Base-by-base conservation (phyloP, 2,888 invertebrate species). In the Temnothorax rugatulus region DNA sequence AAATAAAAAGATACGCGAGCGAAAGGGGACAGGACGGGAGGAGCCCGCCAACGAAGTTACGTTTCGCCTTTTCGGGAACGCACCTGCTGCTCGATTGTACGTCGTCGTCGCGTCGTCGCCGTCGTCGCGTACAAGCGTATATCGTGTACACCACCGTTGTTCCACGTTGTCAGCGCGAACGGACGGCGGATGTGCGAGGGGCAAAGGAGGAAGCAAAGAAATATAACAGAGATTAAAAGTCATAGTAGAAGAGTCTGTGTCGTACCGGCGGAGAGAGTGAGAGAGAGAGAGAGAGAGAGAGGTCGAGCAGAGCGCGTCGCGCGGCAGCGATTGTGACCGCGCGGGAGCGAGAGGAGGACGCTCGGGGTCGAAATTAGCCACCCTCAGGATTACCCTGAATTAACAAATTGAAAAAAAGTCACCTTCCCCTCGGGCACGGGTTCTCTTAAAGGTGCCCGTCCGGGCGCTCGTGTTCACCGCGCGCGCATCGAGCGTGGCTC, bases 361-460 rank as follows among this genome's bases (percentile, higher is more conserved):
- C 90, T 82, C 90, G 68, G 88, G 88, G 84, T 91, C 87, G 91
- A 91, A 94, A 94, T 94, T 94, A 94, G 93, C 94, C 91, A 90
- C 92, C 93, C 92, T 92, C 89, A 90, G 91, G 92, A 94, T 94
- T 93, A 93, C 92, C 90, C 89, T 91, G 93, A 94, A 94, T 94
- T 94, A 94, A 94, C 93, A 94, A 94, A 94, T 94, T 94, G 93
- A 94, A 93, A 94, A 66, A 92, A 93, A 93, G 90, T 90, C 91
- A 88, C 87, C 88, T 88, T 84, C 85, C 89, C 90, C 90, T 87
- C 85, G 85, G 76, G 88, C 86, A 34, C 29, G 79, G 86, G 29
- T 29, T 29, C 82, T 89, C 89, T 91, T 92, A 91, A 93, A 93
- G 92, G 86, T 87, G 86, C 79, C 84, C 87, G 86, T 74, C 88